Evolutionary conservation across 2,888 invertebrate genomes (phyloP), one percentile per base, ranked within the genome.

Genomic region (Stramonita haemastoma): DNA sequence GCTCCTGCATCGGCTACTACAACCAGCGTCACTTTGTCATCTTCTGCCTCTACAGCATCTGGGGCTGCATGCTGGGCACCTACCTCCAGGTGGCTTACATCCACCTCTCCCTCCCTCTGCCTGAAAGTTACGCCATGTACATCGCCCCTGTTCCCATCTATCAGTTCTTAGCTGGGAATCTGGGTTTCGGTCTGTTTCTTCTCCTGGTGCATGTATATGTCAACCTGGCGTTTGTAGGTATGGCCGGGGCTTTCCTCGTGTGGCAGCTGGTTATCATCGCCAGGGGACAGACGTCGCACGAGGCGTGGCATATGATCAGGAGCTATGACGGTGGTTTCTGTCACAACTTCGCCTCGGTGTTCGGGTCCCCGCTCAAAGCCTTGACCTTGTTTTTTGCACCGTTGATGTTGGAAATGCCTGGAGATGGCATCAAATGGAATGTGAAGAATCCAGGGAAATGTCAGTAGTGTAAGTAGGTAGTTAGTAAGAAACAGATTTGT

Each of bases 11-110:
- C 8, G 95, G 95, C 0, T 92, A 93, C 73, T 91, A 92, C 79
- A 95, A 95, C 91, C 94, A 95, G 90, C 93, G 95, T 15, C 81
- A 81, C 91, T 96, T 96, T 91, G 93, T 96, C 81, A 94, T 95
- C 0, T 95, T 96, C 89, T 93, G 95, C 32, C 93, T 96, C 89
- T 94, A 94, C 91, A 87, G 92, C 15, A 88, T 92, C 8, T 90
- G 93, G 36, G 92, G 92, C 34, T 91, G 90, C 57, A 86, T 87
- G 26, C 92, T 92, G 60, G 92, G 91, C 29, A 60, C 93, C 32
- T 92, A 91, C 81, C 91, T 94, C 19, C 93, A 94, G 87, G 73
- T 94, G n/a, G 66, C 91, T n/a, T 95, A 94, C 90, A 89, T 94
- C 19, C 92, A 93, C 89, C 87, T 56, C 6, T 29, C 46, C 4